Percentiles rank a stretch among this genome's conserved stretches.
phyloP scores from a whole-genome alignment of 37 sponge, comb jelly and placozoan species.

The Hexactinellida sp. region DNA sequence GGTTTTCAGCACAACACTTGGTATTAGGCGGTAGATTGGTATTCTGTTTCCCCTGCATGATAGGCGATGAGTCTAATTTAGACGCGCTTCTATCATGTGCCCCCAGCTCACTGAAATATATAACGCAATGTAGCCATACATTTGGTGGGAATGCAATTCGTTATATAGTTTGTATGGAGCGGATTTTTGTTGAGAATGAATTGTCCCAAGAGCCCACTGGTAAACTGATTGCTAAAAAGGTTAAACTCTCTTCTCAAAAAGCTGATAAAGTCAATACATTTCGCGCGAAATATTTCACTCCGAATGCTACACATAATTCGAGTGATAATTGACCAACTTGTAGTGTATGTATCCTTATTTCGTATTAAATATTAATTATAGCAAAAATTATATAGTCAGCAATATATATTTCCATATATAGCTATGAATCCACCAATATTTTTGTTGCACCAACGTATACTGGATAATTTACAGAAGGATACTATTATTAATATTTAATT shows the following conservation, averaged over 20 bases:
- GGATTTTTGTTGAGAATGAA: not conserved
- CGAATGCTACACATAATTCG: not conserved
- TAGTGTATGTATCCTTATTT: no score
- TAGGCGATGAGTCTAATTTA: conserved; percentile 4
- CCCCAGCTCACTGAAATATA: not conserved
- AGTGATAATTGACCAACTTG: no score
- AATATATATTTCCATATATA: no score
- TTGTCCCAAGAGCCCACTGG: not conserved
- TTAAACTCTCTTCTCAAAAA: not conserved
- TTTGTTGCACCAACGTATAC: no score
- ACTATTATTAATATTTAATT: no score
- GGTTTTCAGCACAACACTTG: conserved; percentile 52
- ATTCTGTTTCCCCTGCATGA: conserved; percentile 59
- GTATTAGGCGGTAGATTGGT: conserved; percentile 70
- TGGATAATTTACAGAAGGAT: no score
- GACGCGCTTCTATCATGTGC: not conserved
- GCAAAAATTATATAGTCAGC: no score
- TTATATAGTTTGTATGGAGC: not conserved
- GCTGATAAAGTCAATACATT: not conserved
- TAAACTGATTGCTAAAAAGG: not conserved
- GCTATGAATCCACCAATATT: no score
- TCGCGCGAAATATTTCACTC: conserved; percentile 5
- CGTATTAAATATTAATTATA: no score
- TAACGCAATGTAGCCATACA: not conserved
- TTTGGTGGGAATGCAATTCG: not conserved